phyloP scores from a whole-genome alignment of 1,140 invertebrate species.

The Marisa cornuarietis region DNA sequence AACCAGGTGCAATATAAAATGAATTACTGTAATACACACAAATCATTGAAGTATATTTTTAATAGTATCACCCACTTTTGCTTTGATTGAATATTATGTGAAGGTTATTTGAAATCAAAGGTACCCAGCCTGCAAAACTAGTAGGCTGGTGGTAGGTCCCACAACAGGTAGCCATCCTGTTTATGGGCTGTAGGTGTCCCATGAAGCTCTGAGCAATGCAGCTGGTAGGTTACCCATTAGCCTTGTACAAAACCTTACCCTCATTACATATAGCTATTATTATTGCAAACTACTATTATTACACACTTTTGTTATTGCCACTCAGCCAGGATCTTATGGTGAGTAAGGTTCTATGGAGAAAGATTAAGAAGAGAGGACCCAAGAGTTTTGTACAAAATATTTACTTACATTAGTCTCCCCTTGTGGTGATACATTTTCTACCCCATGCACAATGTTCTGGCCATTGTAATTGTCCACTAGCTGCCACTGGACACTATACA shows the following conservation, averaged over 20 bases:
- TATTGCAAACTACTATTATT: not conserved
- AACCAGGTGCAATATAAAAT: not conserved
- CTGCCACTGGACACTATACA: conserved; percentile 37
- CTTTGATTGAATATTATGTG: too few species aligned
- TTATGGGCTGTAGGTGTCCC: too few species aligned
- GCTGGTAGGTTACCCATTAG: too few species aligned
- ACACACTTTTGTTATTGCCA: not conserved
- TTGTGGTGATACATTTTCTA: conserved; percentile 30
- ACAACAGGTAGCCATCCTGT: too few species aligned
- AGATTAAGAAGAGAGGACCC: not conserved
- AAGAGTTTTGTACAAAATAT: not conserved
- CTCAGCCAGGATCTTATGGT: not conserved
- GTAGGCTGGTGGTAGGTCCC: too few species aligned
- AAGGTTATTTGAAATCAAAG: too few species aligned
- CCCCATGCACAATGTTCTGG: conserved; percentile 33
- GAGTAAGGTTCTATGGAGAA: too few species aligned
- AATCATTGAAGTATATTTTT: not conserved
- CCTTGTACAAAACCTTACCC: too few species aligned
- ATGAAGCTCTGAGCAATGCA: too few species aligned
- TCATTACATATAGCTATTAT: not conserved
- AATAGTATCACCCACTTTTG: too few species aligned
- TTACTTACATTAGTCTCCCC: conserved; percentile 22
- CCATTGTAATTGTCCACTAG: conserved; percentile 36
- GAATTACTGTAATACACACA: not conserved
- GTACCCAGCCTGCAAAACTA: too few species aligned